phyloP scores from a whole-genome alignment of 2,797 vertebrate species.

The Pachyuromys duprasi region DNA sequence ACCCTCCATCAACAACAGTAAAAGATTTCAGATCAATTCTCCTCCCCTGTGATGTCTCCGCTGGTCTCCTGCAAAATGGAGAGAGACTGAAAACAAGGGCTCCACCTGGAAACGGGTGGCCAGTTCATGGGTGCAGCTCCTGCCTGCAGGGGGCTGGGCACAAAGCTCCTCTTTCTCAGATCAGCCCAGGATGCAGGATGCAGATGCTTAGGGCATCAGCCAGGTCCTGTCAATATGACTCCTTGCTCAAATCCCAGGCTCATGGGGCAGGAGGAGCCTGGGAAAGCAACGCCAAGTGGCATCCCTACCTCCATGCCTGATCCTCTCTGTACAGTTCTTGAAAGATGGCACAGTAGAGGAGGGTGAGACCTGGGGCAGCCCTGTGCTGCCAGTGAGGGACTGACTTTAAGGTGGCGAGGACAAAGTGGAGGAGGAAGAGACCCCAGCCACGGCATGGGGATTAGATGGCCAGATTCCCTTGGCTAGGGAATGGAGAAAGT shows the following conservation, averaged over 20 bases:
- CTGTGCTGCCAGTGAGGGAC: background rate
- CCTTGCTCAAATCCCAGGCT: background rate
- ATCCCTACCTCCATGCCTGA: background rate
- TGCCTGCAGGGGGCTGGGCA: background rate
- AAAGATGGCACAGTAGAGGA: background rate
- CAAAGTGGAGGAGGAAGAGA: too few species aligned
- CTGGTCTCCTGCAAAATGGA: background rate
- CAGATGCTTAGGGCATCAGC: background rate
- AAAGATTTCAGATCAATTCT: conserved; percentile 71
- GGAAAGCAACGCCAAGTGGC: background rate
- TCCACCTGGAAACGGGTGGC: background rate
- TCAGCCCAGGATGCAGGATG: background rate
- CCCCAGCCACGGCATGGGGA: background rate
- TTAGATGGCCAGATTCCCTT: background rate
- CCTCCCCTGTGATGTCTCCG: conserved; percentile 34
- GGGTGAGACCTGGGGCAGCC: background rate
- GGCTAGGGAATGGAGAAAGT: background rate
- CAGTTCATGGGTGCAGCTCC: background rate
- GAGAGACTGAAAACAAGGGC: conserved; percentile 12
- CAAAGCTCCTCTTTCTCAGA: background rate
- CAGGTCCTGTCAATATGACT: background rate
- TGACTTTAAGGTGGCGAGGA: background rate
- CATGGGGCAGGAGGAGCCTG: background rate
- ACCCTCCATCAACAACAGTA: conserved; percentile 43
- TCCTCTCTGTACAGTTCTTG: background rate